Percentiles rank a stretch among this genome's conserved stretches.
phyloP scores from a whole-genome alignment of 2,113 vertebrate species.

The Nettapus auritus region DNA sequence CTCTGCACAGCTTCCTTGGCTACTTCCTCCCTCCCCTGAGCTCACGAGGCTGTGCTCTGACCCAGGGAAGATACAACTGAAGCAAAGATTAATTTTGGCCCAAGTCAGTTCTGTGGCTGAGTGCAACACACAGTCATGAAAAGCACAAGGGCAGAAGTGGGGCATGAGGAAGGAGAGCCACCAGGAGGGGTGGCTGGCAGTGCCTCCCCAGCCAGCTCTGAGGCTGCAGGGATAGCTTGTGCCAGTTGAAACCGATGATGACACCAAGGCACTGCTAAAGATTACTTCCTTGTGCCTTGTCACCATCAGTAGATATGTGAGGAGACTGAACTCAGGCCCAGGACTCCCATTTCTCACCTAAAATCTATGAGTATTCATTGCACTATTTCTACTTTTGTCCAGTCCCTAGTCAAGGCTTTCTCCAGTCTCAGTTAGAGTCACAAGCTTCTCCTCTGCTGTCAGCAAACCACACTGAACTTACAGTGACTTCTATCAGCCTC shows the following conservation, averaged over 20 bases:
- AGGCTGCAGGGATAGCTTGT: background rate
- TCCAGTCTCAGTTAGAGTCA: background rate
- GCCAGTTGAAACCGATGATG: background rate
- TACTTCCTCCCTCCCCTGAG: background rate
- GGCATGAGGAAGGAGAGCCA: background rate
- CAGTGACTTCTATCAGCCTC: background rate
- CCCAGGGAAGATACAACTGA: background rate
- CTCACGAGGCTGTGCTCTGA: background rate
- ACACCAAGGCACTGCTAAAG: background rate
- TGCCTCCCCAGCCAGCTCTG: background rate
- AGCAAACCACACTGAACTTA: background rate
- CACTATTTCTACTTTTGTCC: background rate
- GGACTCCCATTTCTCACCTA: background rate
- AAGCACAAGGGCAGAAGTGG: background rate
- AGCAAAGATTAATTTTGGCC: background rate
- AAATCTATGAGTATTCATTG: background rate
- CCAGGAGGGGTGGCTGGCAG: background rate
- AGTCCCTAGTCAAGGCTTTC: background rate
- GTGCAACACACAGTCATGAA: background rate
- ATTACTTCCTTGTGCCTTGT: background rate
- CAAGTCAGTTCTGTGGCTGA: background rate
- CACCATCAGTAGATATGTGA: accelerated
- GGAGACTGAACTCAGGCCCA: background rate
- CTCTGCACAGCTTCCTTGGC: background rate
- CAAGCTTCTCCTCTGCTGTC: background rate